Evolutionary conservation across 2,797 vertebrate species (phyloP).

Genomic region (Brachyrhaphis roseni): DNA sequence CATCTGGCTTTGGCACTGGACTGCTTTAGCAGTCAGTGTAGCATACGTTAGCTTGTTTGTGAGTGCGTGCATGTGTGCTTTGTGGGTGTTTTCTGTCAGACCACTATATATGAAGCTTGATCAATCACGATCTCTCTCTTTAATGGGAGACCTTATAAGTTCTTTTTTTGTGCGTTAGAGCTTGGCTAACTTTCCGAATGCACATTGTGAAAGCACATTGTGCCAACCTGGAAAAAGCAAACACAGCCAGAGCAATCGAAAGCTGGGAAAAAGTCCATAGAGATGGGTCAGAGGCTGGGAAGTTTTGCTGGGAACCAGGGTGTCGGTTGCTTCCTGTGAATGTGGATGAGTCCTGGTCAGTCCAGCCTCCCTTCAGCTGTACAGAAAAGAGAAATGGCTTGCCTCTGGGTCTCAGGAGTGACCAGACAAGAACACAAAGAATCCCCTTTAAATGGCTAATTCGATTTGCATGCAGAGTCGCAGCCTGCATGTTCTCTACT

Average conservation of each 20-base stretch:
- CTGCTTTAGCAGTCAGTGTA: constrained; percentile 19
- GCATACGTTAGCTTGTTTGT: constrained; percentile 5
- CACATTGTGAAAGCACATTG: constrained; percentile 27
- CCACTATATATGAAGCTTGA: constrained; percentile 25
- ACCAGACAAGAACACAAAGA: constrained; percentile 75
- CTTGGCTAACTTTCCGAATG: constrained; percentile 8
- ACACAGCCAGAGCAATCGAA: constrained; percentile 39
- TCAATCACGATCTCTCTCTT: constrained; percentile 27
- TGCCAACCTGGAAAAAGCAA: constrained; percentile 36
- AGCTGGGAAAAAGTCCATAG: constrained; percentile 23
- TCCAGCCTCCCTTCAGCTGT: constrained; percentile 12
- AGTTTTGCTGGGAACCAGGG: constrained; percentile 63
- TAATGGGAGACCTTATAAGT: constrained; percentile 1
- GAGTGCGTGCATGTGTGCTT: neutral
- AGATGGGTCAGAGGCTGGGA: constrained; percentile 41
- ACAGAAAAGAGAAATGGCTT: constrained; percentile 55
- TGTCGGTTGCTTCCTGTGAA: constrained; percentile 71
- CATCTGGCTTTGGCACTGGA: constrained; percentile 62
- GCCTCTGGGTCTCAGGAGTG: constrained; percentile 65
- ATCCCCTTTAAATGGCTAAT: constrained; percentile 67
- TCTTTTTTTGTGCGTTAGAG: neutral
- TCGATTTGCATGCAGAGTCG: constrained; percentile 78
- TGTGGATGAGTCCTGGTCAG: constrained; percentile 46
- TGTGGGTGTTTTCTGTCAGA: constrained; percentile 24
- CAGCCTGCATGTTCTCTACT: constrained; percentile 41